Evolutionary conservation across 2,113 vertebrate genomes (phyloP).

Genomic region (Vireo altiloquus): DNA sequence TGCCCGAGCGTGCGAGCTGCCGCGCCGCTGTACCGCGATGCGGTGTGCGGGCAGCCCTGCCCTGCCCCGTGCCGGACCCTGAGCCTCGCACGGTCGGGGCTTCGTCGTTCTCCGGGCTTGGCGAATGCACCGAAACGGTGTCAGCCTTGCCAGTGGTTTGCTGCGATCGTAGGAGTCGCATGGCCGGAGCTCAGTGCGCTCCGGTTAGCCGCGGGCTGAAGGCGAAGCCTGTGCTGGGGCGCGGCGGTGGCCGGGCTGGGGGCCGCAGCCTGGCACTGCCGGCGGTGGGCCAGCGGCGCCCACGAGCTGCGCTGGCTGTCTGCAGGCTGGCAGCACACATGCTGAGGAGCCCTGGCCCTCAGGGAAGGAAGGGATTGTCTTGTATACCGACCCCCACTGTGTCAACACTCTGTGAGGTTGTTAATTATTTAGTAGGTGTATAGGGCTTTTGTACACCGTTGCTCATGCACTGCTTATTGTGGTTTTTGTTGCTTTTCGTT

Average conservation of each 20-base stretch:
- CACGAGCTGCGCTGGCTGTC: fast-evolving
- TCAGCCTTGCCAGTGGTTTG: background rate
- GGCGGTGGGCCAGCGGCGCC: background rate
- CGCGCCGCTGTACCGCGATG: background rate
- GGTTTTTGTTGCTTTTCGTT: background rate
- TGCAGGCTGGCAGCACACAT: fast-evolving
- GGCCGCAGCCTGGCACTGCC: background rate
- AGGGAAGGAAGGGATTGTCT: background rate
- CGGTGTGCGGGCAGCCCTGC: background rate
- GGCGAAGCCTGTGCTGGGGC: background rate
- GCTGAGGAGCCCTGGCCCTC: background rate
- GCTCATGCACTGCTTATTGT: background rate
- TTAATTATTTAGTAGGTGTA: background rate
- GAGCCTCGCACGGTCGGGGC: background rate
- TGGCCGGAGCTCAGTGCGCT: background rate
- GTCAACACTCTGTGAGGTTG: fast-evolving
- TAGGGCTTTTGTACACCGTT: background rate
- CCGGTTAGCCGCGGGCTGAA: background rate
- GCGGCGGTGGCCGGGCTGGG: background rate
- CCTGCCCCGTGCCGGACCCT: background rate
- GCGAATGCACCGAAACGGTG: background rate
- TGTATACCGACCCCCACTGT: fast-evolving
- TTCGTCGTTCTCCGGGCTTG: background rate
- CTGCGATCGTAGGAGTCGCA: fast-evolving
- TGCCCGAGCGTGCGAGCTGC: background rate